Evolutionary conservation across 2,797 vertebrate genomes (phyloP).

Genomic region (Eulemur rubriventer): DNA sequence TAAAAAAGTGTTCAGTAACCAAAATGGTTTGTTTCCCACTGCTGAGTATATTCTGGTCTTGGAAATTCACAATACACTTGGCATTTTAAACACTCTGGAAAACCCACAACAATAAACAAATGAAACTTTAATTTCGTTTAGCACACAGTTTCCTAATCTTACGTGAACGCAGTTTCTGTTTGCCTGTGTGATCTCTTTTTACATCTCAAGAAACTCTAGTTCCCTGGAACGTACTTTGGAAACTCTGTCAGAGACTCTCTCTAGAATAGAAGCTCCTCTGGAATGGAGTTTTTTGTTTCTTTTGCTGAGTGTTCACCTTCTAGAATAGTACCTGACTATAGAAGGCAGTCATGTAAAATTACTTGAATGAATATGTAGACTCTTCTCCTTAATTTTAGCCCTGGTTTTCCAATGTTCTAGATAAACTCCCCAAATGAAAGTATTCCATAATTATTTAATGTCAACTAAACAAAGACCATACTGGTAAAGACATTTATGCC

Average conservation of each 20-base stretch:
- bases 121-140: slow-evolving; percentile 14
- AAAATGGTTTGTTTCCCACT: slow-evolving; percentile 2
- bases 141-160: not conserved
- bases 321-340: not conserved
- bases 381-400: not conserved
- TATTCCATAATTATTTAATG: not conserved
- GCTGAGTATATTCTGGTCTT: not conserved
- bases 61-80: not conserved
- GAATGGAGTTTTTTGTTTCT: not conserved
- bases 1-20: not conserved
- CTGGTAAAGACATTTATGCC: not conserved
- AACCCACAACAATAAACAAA: not conserved
- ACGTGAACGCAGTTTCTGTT: not conserved
- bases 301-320: not conserved
- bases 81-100: not conserved
- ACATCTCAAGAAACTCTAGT: not conserved
- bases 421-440: not conserved
- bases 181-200: not conserved
- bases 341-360: not conserved
- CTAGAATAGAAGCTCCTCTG: not conserved
- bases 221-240: not conserved
- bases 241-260: not conserved
- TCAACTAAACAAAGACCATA: not conserved
- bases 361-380: not conserved
- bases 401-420: not conserved